Evolutionary conservation across 1,140 invertebrate species (phyloP), one percentile per base, ranked within the genome.

Genomic region (Babylonia areolata): DNA sequence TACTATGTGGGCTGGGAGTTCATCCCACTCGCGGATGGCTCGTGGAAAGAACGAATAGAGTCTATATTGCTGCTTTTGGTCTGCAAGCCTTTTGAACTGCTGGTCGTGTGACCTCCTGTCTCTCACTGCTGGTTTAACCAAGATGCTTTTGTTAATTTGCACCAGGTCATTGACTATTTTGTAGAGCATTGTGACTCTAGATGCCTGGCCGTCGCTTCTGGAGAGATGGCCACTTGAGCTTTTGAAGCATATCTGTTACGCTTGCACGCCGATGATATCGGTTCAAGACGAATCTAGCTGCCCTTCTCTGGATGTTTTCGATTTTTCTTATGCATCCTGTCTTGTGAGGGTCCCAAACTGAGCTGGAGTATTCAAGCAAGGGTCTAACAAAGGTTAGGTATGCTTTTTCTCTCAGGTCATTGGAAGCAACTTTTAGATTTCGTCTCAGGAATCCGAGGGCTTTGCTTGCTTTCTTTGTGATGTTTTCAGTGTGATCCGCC

Each of bases 311-410:
- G 40, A 81, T 33, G 42, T 23, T 33, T 46, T 81, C 79, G 20
- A 42, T 20, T 46, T 58, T 51, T 12, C 46, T 28, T 6, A 81
- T 81, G 51, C 39, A n/a, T 5, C 39, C 17, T 23, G 6, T 58
- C 3, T 12, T n/a, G 79, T 81, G 33, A 17, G 79, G 40, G 79
- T 81, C 79, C 79, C 79, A 81, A 46, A 42, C 79, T 33, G 79
- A 42, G 20, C 23, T 39, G n/a, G 79, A 33, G 33, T 81, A 81
- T 31, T 81, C 79, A 9, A 81, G 15, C 17, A 81, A 6, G 2
- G 79, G 79, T 42, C 79, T 40, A 17, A 81, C 79, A 9, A 81
- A 58, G 40, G 79, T 20, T 46, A 23, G 33, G 17, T 81, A 81
- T 28, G 79, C 79, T 17, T 20, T 81, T 23, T 81, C 79, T 33